Conservation (phyloP, 2,113 vertebrate genomes). For the Oxyura jamaicensis region DNA sequence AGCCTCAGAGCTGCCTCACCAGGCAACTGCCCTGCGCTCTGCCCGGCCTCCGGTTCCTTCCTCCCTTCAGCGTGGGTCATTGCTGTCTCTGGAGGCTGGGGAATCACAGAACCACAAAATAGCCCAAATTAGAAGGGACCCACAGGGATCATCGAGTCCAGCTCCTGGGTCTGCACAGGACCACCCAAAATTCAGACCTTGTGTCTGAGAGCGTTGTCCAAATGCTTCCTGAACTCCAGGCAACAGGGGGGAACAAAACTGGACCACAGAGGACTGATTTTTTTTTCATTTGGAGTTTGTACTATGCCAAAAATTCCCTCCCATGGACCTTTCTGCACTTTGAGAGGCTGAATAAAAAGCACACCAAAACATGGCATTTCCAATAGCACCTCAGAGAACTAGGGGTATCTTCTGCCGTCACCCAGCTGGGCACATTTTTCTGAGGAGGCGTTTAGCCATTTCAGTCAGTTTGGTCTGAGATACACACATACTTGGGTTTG, state of each 20-base stretch:
- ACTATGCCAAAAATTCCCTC: not conserved
- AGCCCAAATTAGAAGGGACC: too few species aligned
- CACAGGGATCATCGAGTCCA: too few species aligned
- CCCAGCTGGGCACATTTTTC: rapidly evolving
- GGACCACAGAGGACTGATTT: rapidly evolving
- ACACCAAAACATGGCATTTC: not conserved
- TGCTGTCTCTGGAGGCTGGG: not conserved
- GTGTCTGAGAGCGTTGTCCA: too few species aligned
- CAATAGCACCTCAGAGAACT: not conserved
- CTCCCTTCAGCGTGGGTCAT: rapidly evolving
- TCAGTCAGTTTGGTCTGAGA: not conserved
- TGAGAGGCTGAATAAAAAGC: not conserved
- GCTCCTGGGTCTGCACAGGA: too few species aligned
- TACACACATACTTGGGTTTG: rapidly evolving
- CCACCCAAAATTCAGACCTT: too few species aligned
- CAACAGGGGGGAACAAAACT: not conserved
- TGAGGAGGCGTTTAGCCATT: not conserved
- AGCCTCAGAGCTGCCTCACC: not conserved
- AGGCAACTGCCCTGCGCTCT: rapidly evolving
- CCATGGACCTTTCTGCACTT: not conserved
- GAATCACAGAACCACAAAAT: too few species aligned
- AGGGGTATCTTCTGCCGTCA: too few species aligned
- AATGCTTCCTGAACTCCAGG: not conserved
- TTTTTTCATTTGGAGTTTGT: not conserved
- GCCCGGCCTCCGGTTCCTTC: not conserved